phyloP scores from a whole-genome alignment of 1,140 invertebrate genomes.

The Cyrtorhinus lividipennis region DNA sequence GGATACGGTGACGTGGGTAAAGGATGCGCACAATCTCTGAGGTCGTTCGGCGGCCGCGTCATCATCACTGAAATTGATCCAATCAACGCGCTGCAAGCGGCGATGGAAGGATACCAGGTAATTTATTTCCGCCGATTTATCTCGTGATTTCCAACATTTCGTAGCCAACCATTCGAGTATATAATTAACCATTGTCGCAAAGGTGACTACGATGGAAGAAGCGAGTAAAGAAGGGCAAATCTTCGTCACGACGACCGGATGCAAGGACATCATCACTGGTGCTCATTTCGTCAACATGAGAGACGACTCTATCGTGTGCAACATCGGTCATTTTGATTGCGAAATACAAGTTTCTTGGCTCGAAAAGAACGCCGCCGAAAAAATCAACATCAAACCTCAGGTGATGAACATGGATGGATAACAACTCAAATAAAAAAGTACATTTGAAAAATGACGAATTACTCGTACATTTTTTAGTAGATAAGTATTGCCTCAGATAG shows the following conservation, averaged over 20 bases:
- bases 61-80: constrained; percentile 98
- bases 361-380: constrained; percentile 78
- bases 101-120: constrained; percentile 93
- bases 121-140: no score
- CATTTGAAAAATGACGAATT: no score
- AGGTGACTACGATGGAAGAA: constrained; percentile 96
- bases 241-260: constrained; percentile 96
- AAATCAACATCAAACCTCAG: constrained; percentile 96
- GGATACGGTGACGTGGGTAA: constrained; percentile 99
- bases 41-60: constrained; percentile 88
- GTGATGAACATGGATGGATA: no score
- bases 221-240: constrained; percentile 82
- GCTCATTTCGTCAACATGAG: constrained; percentile 85
- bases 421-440: no score
- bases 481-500: no score
- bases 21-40: constrained; percentile 90
- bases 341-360: constrained; percentile 97
- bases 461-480: no score
- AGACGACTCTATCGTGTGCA: constrained; percentile 96
- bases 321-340: constrained; percentile 98
- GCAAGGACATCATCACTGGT: constrained; percentile 80
- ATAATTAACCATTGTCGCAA: no score
- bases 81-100: constrained; percentile 94
- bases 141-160: no score
- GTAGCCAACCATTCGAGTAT: no score